These are phyloP conservation scores for Hydra vulgaris DNA, from an alignment of 30 jellyfish, hydroid and myxozoan genomes.

Conservation along the genomic window DNA sequence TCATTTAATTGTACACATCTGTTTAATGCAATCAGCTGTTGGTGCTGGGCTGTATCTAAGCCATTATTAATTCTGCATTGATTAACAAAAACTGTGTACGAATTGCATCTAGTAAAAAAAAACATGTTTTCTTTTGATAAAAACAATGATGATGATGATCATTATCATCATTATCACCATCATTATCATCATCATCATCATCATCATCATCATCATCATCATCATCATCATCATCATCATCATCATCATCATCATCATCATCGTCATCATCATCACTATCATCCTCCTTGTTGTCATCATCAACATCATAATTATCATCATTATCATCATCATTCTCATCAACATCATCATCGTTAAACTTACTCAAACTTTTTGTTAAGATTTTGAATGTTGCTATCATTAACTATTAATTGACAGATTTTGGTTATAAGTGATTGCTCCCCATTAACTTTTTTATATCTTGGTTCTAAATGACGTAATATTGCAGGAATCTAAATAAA, in stretches of 20 bases:
- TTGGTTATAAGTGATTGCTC: slow-evolving; percentile 42
- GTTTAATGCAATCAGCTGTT: not conserved
- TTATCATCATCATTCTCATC: too few species aligned
- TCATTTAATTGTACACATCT: not conserved
- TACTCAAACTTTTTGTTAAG: slow-evolving; percentile 50
- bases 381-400: slow-evolving; percentile 37
- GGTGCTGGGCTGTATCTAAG: slow-evolving; percentile 10
- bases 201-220: too few species aligned
- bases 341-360: too few species aligned
- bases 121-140: too few species aligned
- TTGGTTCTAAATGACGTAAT: slow-evolving; percentile 14
- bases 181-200: too few species aligned
- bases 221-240: too few species aligned
- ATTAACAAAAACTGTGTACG: slow-evolving; percentile 5
- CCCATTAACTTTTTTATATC: slow-evolving; percentile 31
- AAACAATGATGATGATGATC: not conserved
- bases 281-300: too few species aligned
- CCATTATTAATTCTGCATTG: slow-evolving; percentile 15
- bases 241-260: too few species aligned
- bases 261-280: too few species aligned
- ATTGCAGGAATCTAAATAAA: slow-evolving; percentile 16
- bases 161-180: too few species aligned
- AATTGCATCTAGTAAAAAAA: slow-evolving; percentile 13
- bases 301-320: too few species aligned
- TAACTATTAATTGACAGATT: slow-evolving; percentile 47